Conservation (phyloP, 2,113 vertebrate species). For the Nematolebias whitei region DNA sequence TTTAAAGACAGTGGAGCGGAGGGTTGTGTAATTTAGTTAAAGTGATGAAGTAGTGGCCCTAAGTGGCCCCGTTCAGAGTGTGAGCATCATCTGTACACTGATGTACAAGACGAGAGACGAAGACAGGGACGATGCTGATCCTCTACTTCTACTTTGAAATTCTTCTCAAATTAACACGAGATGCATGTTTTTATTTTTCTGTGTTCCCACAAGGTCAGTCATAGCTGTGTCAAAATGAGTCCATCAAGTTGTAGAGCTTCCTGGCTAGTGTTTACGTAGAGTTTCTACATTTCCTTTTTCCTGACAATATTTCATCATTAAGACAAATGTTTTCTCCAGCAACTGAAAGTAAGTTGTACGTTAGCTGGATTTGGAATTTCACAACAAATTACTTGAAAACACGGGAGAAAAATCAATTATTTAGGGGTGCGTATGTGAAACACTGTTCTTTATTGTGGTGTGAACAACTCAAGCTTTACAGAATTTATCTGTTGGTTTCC, state of each 20-base stretch:
- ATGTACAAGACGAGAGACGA: slow-evolving; percentile 31
- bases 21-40: slow-evolving; percentile 71
- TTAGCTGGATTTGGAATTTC: no score
- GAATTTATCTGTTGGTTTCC: no score
- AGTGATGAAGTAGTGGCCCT: slow-evolving; percentile 64
- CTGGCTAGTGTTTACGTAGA: not conserved
- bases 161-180: slow-evolving; percentile 19
- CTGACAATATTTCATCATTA: not conserved
- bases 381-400: no score
- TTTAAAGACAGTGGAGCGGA: slow-evolving; percentile 38
- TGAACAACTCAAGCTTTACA: no score
- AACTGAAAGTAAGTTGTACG: no score
- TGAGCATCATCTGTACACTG: slow-evolving; percentile 35
- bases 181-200: not conserved
- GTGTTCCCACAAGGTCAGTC: slow-evolving; percentile 28
- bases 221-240: not conserved
- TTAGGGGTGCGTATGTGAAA: no score
- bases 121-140: slow-evolving; percentile 18
- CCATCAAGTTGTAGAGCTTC: no score
- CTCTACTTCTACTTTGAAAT: slow-evolving; percentile 38
- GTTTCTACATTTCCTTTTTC: not conserved
- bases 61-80: slow-evolving; percentile 50
- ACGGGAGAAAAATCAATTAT: no score
- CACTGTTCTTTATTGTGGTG: no score
- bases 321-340: no score